Conservation (phyloP, 2,888 invertebrate genomes). For the Imbricaverruca yamaguchii region DNA sequence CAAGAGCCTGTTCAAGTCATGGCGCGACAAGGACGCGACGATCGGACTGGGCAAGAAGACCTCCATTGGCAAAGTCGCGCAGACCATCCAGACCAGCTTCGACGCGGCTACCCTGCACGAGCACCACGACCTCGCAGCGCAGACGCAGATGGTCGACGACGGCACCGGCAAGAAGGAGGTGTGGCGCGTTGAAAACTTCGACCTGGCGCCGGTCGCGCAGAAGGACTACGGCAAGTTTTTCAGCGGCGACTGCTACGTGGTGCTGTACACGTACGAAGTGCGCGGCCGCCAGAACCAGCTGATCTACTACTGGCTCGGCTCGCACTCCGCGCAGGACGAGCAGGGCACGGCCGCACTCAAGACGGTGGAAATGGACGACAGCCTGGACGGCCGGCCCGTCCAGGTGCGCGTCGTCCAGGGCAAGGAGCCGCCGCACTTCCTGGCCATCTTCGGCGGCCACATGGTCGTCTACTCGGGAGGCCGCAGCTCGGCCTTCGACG, state of each 20-base stretch:
- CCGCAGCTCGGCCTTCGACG: constrained; percentile 11
- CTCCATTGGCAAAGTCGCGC: constrained; percentile 35
- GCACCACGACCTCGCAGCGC: neutral
- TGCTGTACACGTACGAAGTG: constrained; percentile 69
- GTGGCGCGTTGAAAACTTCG: constrained; percentile 56
- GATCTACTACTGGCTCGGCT: constrained; percentile 74
- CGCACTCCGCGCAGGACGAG: constrained; percentile 65
- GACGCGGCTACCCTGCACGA: constrained; percentile 69
- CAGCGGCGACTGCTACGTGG: constrained; percentile 71
- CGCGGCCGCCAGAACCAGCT: constrained; percentile 54
- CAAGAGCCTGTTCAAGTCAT: constrained; percentile 65
- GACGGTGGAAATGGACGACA: constrained; percentile 50
- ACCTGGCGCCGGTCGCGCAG: constrained; percentile 56
- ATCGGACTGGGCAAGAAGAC: constrained; percentile 39
- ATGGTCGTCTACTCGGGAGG: constrained; percentile 51
- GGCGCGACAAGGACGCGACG: constrained; percentile 50
- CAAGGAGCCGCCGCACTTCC: constrained; percentile 82
- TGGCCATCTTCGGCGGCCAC: constrained; percentile 80
- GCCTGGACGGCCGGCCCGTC: constrained; percentile 46
- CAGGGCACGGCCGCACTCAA: constrained; percentile 57
- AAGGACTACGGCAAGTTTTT: constrained; percentile 65
- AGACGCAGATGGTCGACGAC: constrained; percentile 64
- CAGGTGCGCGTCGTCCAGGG: constrained; percentile 74
- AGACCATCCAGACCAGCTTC: constrained; percentile 60
- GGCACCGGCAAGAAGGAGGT: constrained; percentile 70